These are phyloP conservation scores for Cerceris rybyensis DNA, from an alignment of 2,888 invertebrate species.

Conservation along the genomic window DNA sequence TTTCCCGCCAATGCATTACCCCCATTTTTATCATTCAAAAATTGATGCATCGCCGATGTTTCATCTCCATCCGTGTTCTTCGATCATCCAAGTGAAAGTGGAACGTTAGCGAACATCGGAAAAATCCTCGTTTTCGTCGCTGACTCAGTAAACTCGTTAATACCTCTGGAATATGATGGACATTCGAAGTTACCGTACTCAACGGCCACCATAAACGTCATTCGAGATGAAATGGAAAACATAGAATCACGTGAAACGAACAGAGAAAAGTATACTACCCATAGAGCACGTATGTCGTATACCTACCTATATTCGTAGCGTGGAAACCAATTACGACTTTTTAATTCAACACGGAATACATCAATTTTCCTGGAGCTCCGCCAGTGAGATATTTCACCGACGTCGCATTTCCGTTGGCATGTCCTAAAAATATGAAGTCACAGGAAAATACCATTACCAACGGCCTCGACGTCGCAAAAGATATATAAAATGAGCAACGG, in stretches of 20 bases:
- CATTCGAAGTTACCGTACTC: slow-evolving; percentile 11
- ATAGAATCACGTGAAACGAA: neutral
- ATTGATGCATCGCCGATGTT: too few relatives aligned
- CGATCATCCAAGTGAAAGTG: too few relatives aligned
- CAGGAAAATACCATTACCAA: neutral
- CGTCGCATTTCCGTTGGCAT: neutral
- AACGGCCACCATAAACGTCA: neutral
- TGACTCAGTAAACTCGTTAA: neutral
- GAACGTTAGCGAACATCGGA: too few relatives aligned
- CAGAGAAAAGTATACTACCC: neutral
- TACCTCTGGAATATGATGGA: neutral
- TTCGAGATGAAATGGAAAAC: neutral
- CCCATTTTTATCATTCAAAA: too few relatives aligned
- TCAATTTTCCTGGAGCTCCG: neutral
- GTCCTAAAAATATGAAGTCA: neutral
- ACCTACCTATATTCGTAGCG: neutral
- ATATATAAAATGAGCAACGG: neutral
- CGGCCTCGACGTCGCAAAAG: neutral
- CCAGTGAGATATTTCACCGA: neutral
- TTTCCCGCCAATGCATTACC: neutral
- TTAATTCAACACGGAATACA: slow-evolving; percentile 7
- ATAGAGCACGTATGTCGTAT: neutral
- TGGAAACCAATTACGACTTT: slow-evolving; percentile 9
- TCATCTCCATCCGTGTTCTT: too few relatives aligned
- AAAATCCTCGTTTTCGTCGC: too few relatives aligned